phyloP scores from a whole-genome alignment of 2,797 vertebrate species.

The Galago senegalensis region DNA sequence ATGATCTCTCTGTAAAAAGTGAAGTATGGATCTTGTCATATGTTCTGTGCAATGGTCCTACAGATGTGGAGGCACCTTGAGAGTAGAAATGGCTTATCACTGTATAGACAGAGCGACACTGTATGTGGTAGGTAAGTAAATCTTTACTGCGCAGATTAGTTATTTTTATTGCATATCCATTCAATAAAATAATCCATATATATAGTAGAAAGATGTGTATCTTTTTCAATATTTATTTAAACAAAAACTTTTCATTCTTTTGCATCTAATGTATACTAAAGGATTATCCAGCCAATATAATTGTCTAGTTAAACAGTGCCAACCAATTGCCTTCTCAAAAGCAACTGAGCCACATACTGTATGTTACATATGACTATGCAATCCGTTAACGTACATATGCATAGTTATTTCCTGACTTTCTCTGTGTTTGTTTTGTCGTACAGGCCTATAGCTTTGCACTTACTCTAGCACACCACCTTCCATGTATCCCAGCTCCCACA shows the following conservation, averaged over 20 bases:
- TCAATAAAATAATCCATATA: conserved; percentile 18
- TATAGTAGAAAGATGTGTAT: background rate
- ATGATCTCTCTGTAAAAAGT: background rate
- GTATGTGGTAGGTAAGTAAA: background rate
- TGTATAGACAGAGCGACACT: background rate
- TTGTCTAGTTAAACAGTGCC: background rate
- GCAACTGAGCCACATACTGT: background rate
- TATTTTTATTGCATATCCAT: background rate
- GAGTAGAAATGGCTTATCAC: background rate
- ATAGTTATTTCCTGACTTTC: background rate
- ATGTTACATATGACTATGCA: background rate
- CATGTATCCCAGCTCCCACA: no score
- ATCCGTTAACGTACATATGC: background rate
- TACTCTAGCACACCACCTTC: background rate
- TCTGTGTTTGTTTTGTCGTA: background rate
- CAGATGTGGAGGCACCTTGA: background rate
- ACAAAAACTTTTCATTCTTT: conserved; percentile 28
- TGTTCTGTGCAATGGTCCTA: background rate
- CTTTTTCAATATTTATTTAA: conserved; percentile 27
- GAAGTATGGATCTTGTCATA: background rate
- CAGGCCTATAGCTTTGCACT: fast-evolving
- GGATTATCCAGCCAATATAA: background rate
- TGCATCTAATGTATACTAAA: background rate
- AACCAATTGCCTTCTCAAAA: conserved; percentile 45
- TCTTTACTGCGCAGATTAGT: background rate